Evolutionary conservation across 2,113 vertebrate genomes (phyloP), one percentile per base, ranked within the genome.

Genomic region (Rafetus swinhoei): DNA sequence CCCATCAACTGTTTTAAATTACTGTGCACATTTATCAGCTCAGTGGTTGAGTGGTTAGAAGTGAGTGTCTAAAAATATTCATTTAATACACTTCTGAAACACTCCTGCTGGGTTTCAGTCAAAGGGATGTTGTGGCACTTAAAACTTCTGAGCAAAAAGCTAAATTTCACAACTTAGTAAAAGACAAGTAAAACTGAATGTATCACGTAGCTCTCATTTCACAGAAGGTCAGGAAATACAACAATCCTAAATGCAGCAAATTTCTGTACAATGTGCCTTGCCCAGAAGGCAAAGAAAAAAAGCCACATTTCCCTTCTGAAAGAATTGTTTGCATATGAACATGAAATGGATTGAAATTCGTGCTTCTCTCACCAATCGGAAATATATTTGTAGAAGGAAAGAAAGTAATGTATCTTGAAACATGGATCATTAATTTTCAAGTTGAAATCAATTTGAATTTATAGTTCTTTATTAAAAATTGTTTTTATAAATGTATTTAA

Each of bases 1-100:
- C 81, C 87, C 90, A 94, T 90, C 95, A 95, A 93, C 82, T 94
- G 89, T 85, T 96, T 93, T 84, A 94, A 93, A 94, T 95, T 94
- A 96, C 39, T 90, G 86, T 82, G 60, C 65, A 56, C 84, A 69
- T 87, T 54, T 90, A 91, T 90, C 15, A 4, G 81, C 81, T 82
- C 79, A 83, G 84, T 1, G 77, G 90, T 81, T 35, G 18, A 92
- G 79, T 59, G 95, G 90, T 90, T 94, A 90, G 86, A 87, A 89
- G 91, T 9, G 11, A 93, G 81, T 82, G 56, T 82, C 81, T 92
- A 90, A 97, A 95, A 93, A 89, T 81, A 92, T 7, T 62, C 6
- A 89, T 82, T 91, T 93, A 91, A 94, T 21, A 54, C 90, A 89
- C 54, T 89, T 93, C 80, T 87, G 86, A 92, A 95, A 93, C 56